Conservation (phyloP, 2,797 vertebrate species). For the Triplophysa yarkandensis region DNA sequence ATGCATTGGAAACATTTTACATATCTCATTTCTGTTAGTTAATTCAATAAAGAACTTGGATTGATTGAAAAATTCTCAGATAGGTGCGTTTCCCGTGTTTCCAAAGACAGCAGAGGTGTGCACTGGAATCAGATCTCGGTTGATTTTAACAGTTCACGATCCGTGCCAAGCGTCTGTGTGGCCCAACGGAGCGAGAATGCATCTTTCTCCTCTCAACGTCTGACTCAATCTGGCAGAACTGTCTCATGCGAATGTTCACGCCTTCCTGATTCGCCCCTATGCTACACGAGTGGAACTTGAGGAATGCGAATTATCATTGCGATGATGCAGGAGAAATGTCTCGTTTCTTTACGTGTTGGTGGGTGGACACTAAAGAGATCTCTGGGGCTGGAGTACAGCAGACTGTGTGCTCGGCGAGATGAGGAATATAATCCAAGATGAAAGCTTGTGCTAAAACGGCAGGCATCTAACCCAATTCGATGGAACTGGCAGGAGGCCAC, state of each 20-base stretch:
- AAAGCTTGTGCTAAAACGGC: constrained; percentile 46
- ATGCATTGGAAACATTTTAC: too few relatives aligned
- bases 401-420: constrained; percentile 29
- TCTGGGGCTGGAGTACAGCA: constrained; percentile 37
- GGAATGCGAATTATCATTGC: constrained; percentile 32
- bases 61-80: too few relatives aligned
- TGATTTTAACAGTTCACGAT: constrained; percentile 27
- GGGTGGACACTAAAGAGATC: constrained; percentile 39
- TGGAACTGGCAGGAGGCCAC: constrained; percentile 30
- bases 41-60: too few relatives aligned
- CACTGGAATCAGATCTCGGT: neutral
- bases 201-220: constrained; percentile 21
- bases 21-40: too few relatives aligned
- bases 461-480: constrained; percentile 33
- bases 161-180: neutral
- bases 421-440: constrained; percentile 53
- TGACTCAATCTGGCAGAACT: constrained; percentile 35
- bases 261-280: constrained; percentile 25
- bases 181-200: constrained; percentile 10
- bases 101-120: neutral
- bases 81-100: too few relatives aligned
- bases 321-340: constrained; percentile 28
- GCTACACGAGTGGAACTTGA: constrained; percentile 40
- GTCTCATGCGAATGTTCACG: constrained; percentile 21
- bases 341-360: neutral